Evolutionary conservation across 2,797 vertebrate species (phyloP).

Genomic region (Danio aesculapii): DNA sequence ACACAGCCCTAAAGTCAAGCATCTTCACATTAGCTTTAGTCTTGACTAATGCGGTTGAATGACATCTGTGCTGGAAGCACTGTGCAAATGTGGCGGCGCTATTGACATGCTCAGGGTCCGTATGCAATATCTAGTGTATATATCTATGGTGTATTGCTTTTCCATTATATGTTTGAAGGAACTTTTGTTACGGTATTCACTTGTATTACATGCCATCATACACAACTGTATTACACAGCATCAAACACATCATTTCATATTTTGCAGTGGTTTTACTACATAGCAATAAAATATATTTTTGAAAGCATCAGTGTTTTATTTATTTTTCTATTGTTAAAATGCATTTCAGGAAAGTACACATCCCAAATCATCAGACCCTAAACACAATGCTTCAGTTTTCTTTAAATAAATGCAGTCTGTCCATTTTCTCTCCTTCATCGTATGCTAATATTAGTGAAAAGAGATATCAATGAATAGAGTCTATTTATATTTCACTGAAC

Average conservation of each 20-base stretch:
- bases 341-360: neutral
- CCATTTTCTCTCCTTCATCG: neutral
- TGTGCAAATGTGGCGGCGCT: no score
- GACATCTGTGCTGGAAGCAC: no score
- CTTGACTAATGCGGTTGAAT: no score
- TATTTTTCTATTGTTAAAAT: neutral
- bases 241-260: neutral
- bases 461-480: neutral
- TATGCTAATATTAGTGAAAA: neutral
- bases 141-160: neutral
- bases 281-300: conserved; percentile 33
- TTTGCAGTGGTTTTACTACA: conserved; percentile 10
- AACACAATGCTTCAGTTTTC: neutral
- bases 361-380: neutral
- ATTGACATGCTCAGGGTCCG: no score
- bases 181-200: neutral
- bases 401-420: neutral
- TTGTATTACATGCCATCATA: conserved; percentile 7
- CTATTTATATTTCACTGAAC: neutral
- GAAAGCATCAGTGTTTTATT: neutral
- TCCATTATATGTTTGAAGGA: conserved; percentile 5
- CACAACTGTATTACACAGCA: conserved; percentile 17
- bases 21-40: no score
- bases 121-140: no score
- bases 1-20: no score